A percentile compares a stretch with the other conserved stretches of the same genome.
Conservation (phyloP, 2,113 vertebrate genomes). For the Clarias macrocephalus region DNA sequence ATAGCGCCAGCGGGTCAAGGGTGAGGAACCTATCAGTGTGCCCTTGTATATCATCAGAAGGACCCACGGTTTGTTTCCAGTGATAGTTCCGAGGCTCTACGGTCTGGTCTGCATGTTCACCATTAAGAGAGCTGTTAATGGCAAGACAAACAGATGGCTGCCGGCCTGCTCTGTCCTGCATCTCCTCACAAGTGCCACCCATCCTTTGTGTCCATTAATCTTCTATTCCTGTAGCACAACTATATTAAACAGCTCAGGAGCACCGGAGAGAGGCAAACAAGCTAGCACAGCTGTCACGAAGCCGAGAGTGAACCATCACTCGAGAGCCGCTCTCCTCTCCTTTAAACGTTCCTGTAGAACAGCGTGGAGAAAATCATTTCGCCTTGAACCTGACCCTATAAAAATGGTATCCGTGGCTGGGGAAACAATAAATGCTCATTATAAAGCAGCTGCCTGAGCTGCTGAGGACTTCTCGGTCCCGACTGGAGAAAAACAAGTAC, state of each 20-base stretch:
- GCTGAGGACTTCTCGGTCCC: conserved; percentile 61
- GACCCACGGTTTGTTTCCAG: conserved; percentile 39
- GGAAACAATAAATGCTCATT: conserved; percentile 75
- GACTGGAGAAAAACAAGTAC: conserved; percentile 72
- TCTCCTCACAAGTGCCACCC: conserved; percentile 91
- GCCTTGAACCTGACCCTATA: conserved; percentile 75
- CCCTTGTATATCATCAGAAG: conserved; percentile 5
- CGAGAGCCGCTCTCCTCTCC: conserved; percentile 80
- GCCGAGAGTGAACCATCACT: conserved; percentile 84
- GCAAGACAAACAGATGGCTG: conserved; percentile 94
- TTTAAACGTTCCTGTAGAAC: conserved; percentile 82
- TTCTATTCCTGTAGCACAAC: conserved; percentile 94
- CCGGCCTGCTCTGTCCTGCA: conserved; percentile 85
- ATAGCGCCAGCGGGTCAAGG: not conserved
- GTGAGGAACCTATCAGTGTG: conserved; percentile 4
- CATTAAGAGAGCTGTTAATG: conserved; percentile 90
- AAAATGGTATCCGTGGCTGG: conserved; percentile 65
- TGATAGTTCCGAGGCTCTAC: conserved; percentile 19
- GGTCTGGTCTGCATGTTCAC: conserved; percentile 61
- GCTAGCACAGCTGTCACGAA: conserved; percentile 88
- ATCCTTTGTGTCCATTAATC: conserved; percentile 97
- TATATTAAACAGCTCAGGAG: conserved; percentile 88
- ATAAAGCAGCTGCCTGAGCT: conserved; percentile 65
- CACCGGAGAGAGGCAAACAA: conserved; percentile 67
- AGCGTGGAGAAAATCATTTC: conserved; percentile 78